Evolutionary conservation across 2,888 invertebrate genomes (phyloP).

Genomic region (Eupithecia insigniata): DNA sequence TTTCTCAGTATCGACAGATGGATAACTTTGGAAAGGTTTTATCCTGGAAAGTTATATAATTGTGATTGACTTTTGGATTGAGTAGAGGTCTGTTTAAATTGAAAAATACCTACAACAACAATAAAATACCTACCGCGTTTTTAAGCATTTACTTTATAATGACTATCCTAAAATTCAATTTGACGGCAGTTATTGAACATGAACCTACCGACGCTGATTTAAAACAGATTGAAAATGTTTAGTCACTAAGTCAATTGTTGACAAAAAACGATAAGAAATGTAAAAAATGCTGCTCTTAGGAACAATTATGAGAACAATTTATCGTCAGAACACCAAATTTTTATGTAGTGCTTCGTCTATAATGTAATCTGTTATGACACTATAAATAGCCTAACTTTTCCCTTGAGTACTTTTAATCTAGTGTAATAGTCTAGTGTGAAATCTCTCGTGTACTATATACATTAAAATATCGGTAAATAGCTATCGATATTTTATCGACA

Average conservation of each 20-base stretch:
- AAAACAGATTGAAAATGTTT: not conserved
- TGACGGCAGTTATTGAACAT: not conserved
- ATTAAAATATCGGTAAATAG: not conserved
- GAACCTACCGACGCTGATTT: not conserved
- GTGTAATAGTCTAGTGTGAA: too few relatives aligned
- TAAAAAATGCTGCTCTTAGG: not conserved
- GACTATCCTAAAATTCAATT: not conserved
- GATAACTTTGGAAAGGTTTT: slow-evolving; percentile 16
- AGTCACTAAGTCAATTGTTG: not conserved
- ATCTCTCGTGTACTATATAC: not conserved
- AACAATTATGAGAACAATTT: not conserved
- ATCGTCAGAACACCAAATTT: not conserved
- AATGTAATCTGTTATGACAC: not conserved
- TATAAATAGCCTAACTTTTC: not conserved
- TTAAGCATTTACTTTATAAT: not conserved
- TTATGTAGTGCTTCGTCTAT: not conserved
- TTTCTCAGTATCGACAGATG: slow-evolving; percentile 21
- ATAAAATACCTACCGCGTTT: not conserved
- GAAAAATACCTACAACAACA: too few relatives aligned
- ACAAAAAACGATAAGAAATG: not conserved
- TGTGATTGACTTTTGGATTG: slow-evolving; percentile 5
- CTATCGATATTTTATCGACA: slow-evolving; percentile 7
- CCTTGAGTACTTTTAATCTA: not conserved
- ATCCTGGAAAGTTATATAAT: slow-evolving; percentile 10
- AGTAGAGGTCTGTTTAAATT: not conserved